phyloP scores from a whole-genome alignment of 2,888 invertebrate species.

The Dendrolimus houi region DNA sequence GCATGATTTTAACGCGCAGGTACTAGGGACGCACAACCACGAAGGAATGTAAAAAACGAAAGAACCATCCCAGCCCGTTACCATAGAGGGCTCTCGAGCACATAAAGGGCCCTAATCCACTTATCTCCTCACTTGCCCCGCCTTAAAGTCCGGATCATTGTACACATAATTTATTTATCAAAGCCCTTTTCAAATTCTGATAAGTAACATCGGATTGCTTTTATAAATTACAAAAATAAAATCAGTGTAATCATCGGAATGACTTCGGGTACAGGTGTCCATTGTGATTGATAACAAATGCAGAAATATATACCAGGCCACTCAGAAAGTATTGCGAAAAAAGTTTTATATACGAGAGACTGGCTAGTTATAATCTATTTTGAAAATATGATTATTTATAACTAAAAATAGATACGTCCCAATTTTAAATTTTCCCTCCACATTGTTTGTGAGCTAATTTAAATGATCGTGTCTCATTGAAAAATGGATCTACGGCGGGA shows the following conservation, averaged over 20 bases:
- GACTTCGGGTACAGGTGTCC: background rate
- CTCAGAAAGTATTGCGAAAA: too few relatives aligned
- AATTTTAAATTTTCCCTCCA: too few relatives aligned
- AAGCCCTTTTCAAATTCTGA: constrained; percentile 10
- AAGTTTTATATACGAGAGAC: too few relatives aligned
- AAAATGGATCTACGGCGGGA: too few relatives aligned
- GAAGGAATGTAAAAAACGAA: constrained; percentile 1
- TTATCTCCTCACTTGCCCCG: constrained; percentile 11
- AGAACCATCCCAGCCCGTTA: background rate
- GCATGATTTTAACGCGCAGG: background rate
- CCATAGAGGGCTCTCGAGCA: constrained; percentile 2
- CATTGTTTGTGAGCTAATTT: too few relatives aligned
- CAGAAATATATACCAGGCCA: too few relatives aligned
- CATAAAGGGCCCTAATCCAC: constrained; percentile 20
- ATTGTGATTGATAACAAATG: too few relatives aligned
- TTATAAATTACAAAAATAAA: background rate
- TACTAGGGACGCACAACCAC: constrained; percentile 1
- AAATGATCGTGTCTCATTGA: too few relatives aligned
- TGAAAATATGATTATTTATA: too few relatives aligned
- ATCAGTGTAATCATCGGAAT: background rate
- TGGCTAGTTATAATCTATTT: too few relatives aligned
- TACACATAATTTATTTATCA: constrained; percentile 21
- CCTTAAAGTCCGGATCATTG: constrained; percentile 14
- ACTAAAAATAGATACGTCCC: too few relatives aligned
- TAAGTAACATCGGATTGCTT: background rate